Conservation (phyloP, 2,888 invertebrate species). For the Drosophila prostipennis region DNA sequence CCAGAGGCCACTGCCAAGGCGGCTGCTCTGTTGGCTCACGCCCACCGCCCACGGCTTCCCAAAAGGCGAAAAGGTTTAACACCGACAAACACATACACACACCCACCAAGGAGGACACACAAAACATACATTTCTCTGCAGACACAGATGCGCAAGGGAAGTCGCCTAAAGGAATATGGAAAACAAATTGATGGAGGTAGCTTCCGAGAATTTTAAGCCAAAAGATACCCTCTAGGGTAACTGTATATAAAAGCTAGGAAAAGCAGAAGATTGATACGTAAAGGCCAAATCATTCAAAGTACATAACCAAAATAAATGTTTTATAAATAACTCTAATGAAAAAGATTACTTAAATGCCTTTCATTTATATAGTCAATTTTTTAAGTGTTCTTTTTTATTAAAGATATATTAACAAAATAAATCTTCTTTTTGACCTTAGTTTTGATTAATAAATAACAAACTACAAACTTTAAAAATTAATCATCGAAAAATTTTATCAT, state of each 20-base stretch:
- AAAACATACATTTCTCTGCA: constrained; percentile 7
- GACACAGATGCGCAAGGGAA: constrained; percentile 22
- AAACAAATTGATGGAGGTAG: constrained; percentile 31
- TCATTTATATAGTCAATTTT: too few species aligned
- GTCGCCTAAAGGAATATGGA: constrained; percentile 29
- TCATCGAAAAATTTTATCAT: too few species aligned
- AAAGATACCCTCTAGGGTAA: constrained; percentile 5
- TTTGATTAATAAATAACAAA: too few species aligned
- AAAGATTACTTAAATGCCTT: too few species aligned
- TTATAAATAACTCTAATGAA: too few species aligned
- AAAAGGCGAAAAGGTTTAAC: constrained; percentile 61
- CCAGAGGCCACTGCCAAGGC: constrained; percentile 36
- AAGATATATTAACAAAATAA: too few species aligned
- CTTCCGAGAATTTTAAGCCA: neutral
- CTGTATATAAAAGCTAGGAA: neutral
- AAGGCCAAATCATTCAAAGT: too few species aligned
- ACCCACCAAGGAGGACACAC: constrained; percentile 16
- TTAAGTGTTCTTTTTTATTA: too few species aligned
- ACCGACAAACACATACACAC: constrained; percentile 27
- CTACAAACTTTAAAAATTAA: too few species aligned
- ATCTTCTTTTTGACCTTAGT: too few species aligned
- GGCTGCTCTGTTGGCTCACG: constrained; percentile 28
- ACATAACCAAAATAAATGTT: too few species aligned
- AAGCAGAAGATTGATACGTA: neutral
- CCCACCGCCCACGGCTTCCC: constrained; percentile 40